Percentiles rank a stretch among this genome's conserved stretches.
phyloP scores from a whole-genome alignment of 2,113 vertebrate species.

The Dromaius novaehollandiae region DNA sequence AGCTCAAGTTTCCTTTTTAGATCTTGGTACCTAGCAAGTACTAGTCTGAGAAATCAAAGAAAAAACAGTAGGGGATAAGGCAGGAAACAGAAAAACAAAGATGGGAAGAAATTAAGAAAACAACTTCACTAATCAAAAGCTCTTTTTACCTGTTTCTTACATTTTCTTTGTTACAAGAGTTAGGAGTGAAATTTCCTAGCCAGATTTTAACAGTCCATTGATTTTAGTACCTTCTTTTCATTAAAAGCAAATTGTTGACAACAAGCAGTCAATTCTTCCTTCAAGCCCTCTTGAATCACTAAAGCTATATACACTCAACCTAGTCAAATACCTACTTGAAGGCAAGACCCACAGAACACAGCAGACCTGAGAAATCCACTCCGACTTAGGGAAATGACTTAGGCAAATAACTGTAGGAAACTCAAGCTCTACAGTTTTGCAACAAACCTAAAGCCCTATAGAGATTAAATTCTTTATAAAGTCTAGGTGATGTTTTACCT shows the following conservation, averaged over 20 bases:
- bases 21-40: not conserved
- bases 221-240: not conserved
- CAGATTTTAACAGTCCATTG: not conserved
- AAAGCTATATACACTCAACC: not conserved
- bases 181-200: not conserved
- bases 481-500: not conserved
- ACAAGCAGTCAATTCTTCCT: not conserved
- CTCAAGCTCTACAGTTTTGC: not conserved
- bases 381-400: not conserved
- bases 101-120: not conserved
- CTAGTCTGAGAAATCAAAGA: not conserved
- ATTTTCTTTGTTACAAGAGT: not conserved
- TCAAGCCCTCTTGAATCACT: not conserved
- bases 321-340: not conserved
- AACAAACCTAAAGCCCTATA: not conserved
- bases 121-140: not conserved
- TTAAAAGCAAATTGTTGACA: not conserved
- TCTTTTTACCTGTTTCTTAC: not conserved
- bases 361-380: not conserved
- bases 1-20: not conserved
- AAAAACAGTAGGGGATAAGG: not conserved
- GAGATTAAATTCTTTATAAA: not conserved
- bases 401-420: not conserved
- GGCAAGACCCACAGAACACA: not conserved
- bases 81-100: not conserved